Percentiles rank a stretch among this genome's conserved stretches.
These are phyloP conservation scores for Brachypodius melanocephalos DNA, from an alignment of 2,113 vertebrate species.

Conservation along the genomic window DNA sequence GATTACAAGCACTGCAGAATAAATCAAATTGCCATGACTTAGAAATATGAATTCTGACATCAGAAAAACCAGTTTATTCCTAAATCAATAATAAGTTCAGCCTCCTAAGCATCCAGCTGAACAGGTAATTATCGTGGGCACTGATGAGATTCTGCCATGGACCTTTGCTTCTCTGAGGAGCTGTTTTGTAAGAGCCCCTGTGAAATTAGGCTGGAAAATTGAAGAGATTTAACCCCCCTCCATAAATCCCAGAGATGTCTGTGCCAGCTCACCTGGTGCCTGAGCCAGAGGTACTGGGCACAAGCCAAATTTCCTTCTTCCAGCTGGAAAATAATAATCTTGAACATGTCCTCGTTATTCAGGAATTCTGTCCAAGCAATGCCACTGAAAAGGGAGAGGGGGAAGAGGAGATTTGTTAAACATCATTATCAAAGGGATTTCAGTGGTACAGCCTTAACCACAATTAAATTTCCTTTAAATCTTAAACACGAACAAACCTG, in stretches of 20 bases:
- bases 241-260: background rate
- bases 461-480: background rate
- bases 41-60: background rate
- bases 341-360: slow-evolving; percentile 81
- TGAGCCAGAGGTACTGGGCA: slow-evolving; percentile 93
- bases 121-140: background rate
- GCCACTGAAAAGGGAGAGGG: slow-evolving; percentile 70
- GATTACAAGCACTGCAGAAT: background rate
- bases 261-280: slow-evolving; percentile 82
- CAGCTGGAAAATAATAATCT: slow-evolving; percentile 79
- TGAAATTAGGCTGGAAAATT: background rate
- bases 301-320: slow-evolving; percentile 82
- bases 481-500: slow-evolving; percentile 75
- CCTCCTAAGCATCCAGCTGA: background rate
- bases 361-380: slow-evolving; percentile 93
- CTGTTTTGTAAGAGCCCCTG: background rate
- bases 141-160: background rate
- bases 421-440: background rate
- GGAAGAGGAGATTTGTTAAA: background rate
- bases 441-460: background rate
- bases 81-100: background rate
- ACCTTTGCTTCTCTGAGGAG: background rate
- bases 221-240: background rate
- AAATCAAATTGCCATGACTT: background rate
- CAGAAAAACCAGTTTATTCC: background rate